phyloP scores from a whole-genome alignment of 1,140 invertebrate genomes.

The Rhynchophorus ferrugineus region DNA sequence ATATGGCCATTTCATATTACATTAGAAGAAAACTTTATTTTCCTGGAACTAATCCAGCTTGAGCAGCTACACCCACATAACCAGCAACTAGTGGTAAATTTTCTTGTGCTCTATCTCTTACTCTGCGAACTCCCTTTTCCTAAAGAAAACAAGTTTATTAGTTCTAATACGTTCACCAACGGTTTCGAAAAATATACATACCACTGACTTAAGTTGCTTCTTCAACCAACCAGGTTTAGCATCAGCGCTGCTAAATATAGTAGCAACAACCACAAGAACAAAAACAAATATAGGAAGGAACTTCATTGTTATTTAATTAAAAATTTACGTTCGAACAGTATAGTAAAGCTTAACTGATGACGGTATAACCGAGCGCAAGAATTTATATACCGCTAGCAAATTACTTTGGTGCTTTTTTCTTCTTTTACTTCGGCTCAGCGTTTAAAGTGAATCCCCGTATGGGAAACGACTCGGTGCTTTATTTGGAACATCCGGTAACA shows the following conservation, averaged over 20 bases:
- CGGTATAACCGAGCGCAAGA: no score
- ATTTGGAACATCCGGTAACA: no score
- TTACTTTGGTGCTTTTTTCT: no score
- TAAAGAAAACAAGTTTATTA: neutral
- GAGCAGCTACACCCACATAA: neutral
- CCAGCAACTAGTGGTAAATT: conserved; percentile 1
- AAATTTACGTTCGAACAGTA: no score
- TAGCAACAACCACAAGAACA: neutral
- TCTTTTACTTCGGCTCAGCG: no score
- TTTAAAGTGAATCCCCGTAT: no score
- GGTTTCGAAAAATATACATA: neutral
- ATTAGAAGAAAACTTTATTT: no score
- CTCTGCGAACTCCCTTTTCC: conserved; percentile 2
- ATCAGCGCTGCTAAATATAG: neutral
- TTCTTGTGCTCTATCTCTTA: conserved; percentile 1
- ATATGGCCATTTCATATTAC: no score
- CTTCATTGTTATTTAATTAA: neutral
- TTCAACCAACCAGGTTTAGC: conserved; percentile 2
- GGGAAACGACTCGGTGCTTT: no score
- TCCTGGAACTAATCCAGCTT: neutral
- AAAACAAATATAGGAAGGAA: neutral
- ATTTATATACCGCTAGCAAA: no score
- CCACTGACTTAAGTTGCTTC: neutral
- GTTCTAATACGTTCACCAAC: neutral
- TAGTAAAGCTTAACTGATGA: no score